Evolutionary conservation across 2,113 vertebrate species (phyloP).

Genomic region (Hemiprocne comata): DNA sequence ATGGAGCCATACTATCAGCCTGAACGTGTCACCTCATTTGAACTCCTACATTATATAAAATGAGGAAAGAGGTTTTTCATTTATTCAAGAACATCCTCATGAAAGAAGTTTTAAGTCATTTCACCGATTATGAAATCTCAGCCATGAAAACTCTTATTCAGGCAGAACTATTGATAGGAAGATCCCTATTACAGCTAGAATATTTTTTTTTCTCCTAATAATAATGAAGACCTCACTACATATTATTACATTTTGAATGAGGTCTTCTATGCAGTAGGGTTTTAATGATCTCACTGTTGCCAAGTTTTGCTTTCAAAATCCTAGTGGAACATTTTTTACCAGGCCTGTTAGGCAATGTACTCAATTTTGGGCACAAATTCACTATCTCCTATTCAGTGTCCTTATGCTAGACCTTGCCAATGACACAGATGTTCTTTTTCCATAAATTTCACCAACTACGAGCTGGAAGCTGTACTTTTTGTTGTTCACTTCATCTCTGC

Average conservation of each 20-base stretch:
- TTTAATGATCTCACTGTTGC: slow-evolving; percentile 48
- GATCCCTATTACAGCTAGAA: not conserved
- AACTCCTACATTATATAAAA: not conserved
- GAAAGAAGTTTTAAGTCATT: not conserved
- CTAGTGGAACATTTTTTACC: slow-evolving; percentile 24
- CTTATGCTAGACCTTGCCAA: slow-evolving; percentile 3
- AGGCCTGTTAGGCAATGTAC: slow-evolving; percentile 19
- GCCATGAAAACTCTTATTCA: not conserved
- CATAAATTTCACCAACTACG: not conserved
- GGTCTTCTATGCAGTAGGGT: not conserved
- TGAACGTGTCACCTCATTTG: not conserved
- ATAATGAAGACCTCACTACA: not conserved
- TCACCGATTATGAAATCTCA: not conserved
- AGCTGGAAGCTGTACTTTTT: not conserved
- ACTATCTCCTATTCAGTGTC: not conserved
- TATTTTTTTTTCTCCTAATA: not conserved
- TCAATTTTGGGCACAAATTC: slow-evolving; percentile 27
- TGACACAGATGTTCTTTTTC: slow-evolving; percentile 48
- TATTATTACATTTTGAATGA: slow-evolving; percentile 13
- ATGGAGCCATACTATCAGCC: not conserved
- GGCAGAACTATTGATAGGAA: not conserved
- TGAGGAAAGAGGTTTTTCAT: not conserved
- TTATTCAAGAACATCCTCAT: not conserved
- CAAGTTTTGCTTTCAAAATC: slow-evolving; percentile 38
- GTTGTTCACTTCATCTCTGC: not conserved